phyloP scores from a whole-genome alignment of 1,140 invertebrate genomes.

The Drosophila pandora region DNA sequence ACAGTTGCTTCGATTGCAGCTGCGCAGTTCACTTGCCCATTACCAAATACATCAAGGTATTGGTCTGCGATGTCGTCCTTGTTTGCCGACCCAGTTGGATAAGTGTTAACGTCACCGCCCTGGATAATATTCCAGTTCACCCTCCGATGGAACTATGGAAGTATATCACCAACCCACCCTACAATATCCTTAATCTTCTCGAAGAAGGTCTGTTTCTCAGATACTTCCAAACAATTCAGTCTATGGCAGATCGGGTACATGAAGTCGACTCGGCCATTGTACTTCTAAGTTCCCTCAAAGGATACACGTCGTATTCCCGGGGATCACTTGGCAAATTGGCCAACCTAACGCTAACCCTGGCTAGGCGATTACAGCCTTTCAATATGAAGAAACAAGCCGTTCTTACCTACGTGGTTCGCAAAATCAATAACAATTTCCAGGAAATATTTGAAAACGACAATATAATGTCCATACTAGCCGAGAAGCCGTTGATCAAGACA shows the following conservation, averaged over 20 bases:
- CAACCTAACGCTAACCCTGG: slow-evolving; percentile 47
- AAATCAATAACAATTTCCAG: slow-evolving; percentile 27
- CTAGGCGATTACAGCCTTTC: slow-evolving; percentile 3
- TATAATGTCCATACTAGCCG: not conserved
- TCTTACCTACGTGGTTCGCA: not conserved
- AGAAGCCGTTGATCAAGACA: slow-evolving; percentile 9
- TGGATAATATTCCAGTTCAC: not conserved
- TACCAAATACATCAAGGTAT: slow-evolving; percentile 13
- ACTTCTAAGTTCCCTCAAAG: not conserved
- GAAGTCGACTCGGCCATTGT: not conserved
- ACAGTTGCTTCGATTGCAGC: slow-evolving; percentile 17
- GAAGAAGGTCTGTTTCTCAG: not conserved
- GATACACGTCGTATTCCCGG: not conserved
- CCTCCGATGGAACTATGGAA: not conserved
- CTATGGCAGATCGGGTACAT: slow-evolving; percentile 3
- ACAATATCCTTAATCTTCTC: not conserved
- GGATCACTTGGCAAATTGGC: slow-evolving; percentile 32
- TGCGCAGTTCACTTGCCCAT: slow-evolving; percentile 26
- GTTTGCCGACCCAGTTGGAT: slow-evolving; percentile 16
- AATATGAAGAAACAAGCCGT: not conserved
- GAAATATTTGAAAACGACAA: slow-evolving; percentile 1
- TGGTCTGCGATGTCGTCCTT: slow-evolving; percentile 30
- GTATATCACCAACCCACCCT: not conserved
- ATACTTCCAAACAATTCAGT: slow-evolving; percentile 16
- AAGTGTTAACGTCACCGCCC: slow-evolving; percentile 16